Evolutionary conservation across 2,888 invertebrate genomes (phyloP), one percentile per base, ranked within the genome.

Genomic region (Caenorhabditis becei): DNA sequence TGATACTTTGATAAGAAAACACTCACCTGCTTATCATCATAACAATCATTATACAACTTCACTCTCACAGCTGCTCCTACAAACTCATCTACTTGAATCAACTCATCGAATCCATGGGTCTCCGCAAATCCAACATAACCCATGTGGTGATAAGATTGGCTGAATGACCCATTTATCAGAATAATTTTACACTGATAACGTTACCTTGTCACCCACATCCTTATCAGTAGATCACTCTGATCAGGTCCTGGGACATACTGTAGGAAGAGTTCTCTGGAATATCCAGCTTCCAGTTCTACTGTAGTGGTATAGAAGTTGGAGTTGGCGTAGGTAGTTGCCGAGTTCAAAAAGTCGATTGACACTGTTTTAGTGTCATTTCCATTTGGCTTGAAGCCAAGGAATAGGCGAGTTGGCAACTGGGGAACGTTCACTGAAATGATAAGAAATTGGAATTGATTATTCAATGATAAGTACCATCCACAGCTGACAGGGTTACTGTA

Each of bases 231-330:
- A 28, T 72, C 72, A 24, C 35, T 72, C 16, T 26, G 5, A 24
- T 72, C 72, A 1, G 5, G 0, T 53, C 53, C 61, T 3, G 53
- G 26, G 20, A 23, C 14, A n/a, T 72, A 72, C 1, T 24, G n/a
- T 35, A 72, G 47, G n/a, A 72, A n/a, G 0, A 72, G 26, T 7
- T 65, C 63, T 1, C 49, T 20, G 0, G 63, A 63, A 7, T 49
- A n/a, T 16, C 72, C 72, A 28, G 72, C 72, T 4, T 10, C 35
- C 5, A 72, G 5, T 1, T n/a, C 0, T 11, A 72, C 49, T 5
- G 63, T 72, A 0, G 63, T 49, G 4, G 24, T 65, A 47, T 72
- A 72, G 47, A 58, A 72, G 49, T 72, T 72, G 23, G 72, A 63
- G 47, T 47, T 65, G 62, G 10, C 54, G 26, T 54, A 49, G n/a